phyloP scores from a whole-genome alignment of 2,888 invertebrate species.

The Gasteruption jaculator region DNA sequence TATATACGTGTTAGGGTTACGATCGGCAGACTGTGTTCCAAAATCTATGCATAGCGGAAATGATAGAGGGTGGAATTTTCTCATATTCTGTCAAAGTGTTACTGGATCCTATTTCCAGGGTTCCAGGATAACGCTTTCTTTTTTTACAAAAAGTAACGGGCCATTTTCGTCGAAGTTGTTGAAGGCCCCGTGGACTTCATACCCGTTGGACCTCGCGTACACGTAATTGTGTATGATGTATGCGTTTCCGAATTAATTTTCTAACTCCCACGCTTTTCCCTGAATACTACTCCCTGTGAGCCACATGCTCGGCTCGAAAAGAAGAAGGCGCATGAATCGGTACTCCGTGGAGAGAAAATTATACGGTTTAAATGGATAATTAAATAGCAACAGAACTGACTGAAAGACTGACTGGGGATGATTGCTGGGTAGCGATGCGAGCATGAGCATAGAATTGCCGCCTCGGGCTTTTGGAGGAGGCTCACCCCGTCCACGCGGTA shows the following conservation, averaged over 20 bases:
- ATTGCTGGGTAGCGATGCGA: slow-evolving; percentile 51
- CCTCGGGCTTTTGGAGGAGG: slow-evolving; percentile 37
- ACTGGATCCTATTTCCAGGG: too few relatives aligned
- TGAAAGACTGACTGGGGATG: slow-evolving; percentile 51
- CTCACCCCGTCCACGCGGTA: slow-evolving; percentile 38
- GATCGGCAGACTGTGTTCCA: slow-evolving; percentile 22
- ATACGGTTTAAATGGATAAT: slow-evolving; percentile 52
- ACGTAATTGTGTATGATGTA: too few relatives aligned
- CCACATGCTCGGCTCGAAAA: slow-evolving; percentile 4
- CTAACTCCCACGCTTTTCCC: too few relatives aligned
- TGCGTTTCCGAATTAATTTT: too few relatives aligned
- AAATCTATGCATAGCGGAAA: slow-evolving; percentile 38
- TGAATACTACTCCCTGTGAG: too few relatives aligned
- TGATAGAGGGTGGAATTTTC: slow-evolving; percentile 25
- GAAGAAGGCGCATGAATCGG: slow-evolving; percentile 23
- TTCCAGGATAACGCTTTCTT: too few relatives aligned
- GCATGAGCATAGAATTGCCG: slow-evolving; percentile 47
- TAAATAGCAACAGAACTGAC: slow-evolving; percentile 52
- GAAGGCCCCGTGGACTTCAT: too few relatives aligned
- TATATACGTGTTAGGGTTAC: slow-evolving; percentile 37
- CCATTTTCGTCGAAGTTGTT: too few relatives aligned
- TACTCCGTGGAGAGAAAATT: slow-evolving; percentile 43
- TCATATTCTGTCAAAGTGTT: too few relatives aligned
- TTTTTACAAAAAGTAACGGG: too few relatives aligned
- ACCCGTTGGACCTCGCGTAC: too few relatives aligned